Conservation (phyloP, 2,888 invertebrate species). For the Sarcophaga subvicina region DNA sequence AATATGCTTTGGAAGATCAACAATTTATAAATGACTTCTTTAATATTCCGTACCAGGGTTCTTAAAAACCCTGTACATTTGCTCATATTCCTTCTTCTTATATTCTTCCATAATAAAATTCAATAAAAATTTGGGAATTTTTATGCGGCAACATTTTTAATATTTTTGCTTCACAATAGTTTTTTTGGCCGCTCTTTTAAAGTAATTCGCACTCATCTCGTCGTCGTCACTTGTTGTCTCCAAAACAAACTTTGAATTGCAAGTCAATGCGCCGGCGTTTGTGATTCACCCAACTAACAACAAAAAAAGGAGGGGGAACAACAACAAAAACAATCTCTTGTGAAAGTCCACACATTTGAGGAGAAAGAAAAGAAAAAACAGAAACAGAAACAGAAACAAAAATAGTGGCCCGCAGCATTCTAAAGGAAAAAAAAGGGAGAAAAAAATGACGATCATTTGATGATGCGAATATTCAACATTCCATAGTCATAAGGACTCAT, state of each 20-base stretch:
- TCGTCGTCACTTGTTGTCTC: slow-evolving; percentile 36
- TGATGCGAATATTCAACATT: slow-evolving; percentile 74
- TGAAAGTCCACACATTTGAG: slow-evolving; percentile 59
- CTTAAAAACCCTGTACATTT: too few species aligned
- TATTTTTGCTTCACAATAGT: slow-evolving; percentile 10
- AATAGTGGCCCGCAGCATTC: slow-evolving; percentile 51
- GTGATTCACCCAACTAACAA: slow-evolving; percentile 29
- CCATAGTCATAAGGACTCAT: slow-evolving; percentile 78
- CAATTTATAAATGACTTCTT: too few species aligned
- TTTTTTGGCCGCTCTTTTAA: slow-evolving; percentile 8
- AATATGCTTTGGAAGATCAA: too few species aligned
- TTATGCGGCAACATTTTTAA: neutral
- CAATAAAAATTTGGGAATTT: slow-evolving; percentile 37
- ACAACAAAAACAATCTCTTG: slow-evolving; percentile 32
- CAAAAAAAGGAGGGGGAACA: neutral
- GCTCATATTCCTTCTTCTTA: too few species aligned
- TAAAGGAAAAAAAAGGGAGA: slow-evolving; percentile 48
- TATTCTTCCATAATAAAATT: slow-evolving; percentile 7
- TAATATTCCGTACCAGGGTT: too few species aligned
- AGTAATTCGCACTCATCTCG: slow-evolving; percentile 19
- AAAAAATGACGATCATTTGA: slow-evolving; percentile 60
- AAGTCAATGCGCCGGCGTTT: slow-evolving; percentile 67
- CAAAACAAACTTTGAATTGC: slow-evolving; percentile 14
- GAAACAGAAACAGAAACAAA: slow-evolving; percentile 1
- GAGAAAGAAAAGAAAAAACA: neutral